Percentiles rank a stretch among this genome's conserved stretches.
These are phyloP conservation scores for Engystomops pustulosus DNA, from an alignment of 2,113 vertebrate genomes.

Conservation along the genomic window DNA sequence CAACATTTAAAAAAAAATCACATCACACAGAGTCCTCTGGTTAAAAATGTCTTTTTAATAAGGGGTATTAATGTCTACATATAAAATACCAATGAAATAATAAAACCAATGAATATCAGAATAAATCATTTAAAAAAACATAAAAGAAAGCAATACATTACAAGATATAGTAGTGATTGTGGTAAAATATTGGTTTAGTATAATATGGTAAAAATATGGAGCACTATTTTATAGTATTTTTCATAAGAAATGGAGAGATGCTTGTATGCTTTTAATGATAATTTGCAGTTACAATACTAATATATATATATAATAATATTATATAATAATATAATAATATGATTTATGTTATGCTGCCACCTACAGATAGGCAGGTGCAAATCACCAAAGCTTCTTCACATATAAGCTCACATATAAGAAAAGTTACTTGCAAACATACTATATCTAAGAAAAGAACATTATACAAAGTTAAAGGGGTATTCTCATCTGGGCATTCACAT, in stretches of 20 bases:
- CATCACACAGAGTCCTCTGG: constrained; percentile 14
- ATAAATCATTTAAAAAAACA: neutral
- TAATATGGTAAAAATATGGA: too few relatives aligned
- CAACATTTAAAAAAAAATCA: constrained; percentile 34
- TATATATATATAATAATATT: too few relatives aligned
- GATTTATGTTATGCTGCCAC: constrained; percentile 50
- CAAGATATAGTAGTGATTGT: neutral
- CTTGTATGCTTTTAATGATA: neutral
- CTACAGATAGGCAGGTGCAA: constrained; percentile 35
- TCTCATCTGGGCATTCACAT: too few relatives aligned
- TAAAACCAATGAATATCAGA: constrained; percentile 17
- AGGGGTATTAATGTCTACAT: constrained; percentile 26
- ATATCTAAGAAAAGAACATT: too few relatives aligned
- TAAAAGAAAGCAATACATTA: neutral
- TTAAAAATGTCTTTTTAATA: constrained; percentile 30
- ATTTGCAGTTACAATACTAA: neutral
- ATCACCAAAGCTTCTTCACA: neutral
- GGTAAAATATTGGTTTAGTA: neutral
- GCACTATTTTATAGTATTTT: neutral
- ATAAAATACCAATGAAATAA: neutral
- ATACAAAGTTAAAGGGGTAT: too few relatives aligned
- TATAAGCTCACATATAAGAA: neutral
- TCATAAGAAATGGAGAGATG: neutral
- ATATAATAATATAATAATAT: neutral
- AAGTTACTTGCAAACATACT: neutral